Base-by-base conservation (phyloP, 2,113 vertebrate species). In the Oryzias celebensis region DNA sequence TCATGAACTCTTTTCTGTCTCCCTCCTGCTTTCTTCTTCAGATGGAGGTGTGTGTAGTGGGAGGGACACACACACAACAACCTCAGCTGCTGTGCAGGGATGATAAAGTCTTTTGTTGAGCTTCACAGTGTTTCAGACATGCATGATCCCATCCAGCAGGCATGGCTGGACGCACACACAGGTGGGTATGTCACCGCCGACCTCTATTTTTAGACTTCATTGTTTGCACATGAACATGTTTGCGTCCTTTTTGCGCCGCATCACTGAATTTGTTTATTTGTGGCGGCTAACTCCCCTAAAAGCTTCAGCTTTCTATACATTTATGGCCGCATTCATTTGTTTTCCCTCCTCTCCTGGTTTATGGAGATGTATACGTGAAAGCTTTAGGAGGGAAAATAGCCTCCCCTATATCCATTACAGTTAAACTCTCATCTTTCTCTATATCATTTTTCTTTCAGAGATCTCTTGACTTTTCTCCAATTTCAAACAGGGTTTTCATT, bases 401-500 rank as follows among this genome's bases (percentile, higher is more conserved):
- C 20, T 60, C 68, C 18, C 26, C 56, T n/a, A 73, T 44, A 42
- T 69, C 28, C 6, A 42, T 61, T 24, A 3, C 22, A 14, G 31
- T 54, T n/a, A 14, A 28, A 46, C 60, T 66, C 36, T 28, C 10
- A 18, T 77, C 69, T 51, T 52, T 50, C 50, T 5, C 3, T 56
- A 67, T 70, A 77, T 70, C 36, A 58, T 58, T 49, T 60, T 31
- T 46, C 49, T 22, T 43, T 66, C 57, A 31, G 53, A 70, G 66
- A 59, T 65, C 47, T 50, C 45, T 62, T 41, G 43, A 62, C 43
- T 36, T 85, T 57, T 71, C 64, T 78, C 65, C 70, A 61, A 58
- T 78, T 84, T 17, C 82, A 80, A 75, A 84, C 80, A 77, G 81
- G 73, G 55, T 85, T 84, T 85, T 68, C 68, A 79, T 88, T 72